Percentiles rank a stretch among this genome's conserved stretches.
phyloP scores from a whole-genome alignment of 2,888 invertebrate genomes.

The Apantesis nais region DNA sequence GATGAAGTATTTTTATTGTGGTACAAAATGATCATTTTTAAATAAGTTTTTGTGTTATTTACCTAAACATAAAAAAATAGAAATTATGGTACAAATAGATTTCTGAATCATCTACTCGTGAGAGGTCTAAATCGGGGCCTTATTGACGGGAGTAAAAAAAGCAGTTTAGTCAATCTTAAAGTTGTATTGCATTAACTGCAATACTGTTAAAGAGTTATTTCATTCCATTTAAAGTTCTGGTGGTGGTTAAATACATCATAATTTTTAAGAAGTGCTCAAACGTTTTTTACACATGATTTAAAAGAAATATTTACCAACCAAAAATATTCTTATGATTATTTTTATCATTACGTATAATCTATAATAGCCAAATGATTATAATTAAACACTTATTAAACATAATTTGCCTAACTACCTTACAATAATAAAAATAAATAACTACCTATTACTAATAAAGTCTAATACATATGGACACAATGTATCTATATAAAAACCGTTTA shows the following conservation, averaged over 20 bases:
- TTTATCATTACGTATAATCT: no score
- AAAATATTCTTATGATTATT: not conserved
- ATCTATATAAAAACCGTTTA: not conserved
- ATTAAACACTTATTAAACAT: no score
- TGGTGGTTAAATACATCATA: no score
- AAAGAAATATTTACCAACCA: not conserved
- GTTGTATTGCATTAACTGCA: not conserved
- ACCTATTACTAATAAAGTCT: not conserved
- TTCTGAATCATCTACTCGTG: no score
- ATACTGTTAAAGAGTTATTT: not conserved
- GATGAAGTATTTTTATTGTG: no score
- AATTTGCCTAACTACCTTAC: not conserved
- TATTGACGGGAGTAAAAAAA: not conserved
- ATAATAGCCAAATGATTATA: no score
- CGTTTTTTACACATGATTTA: not conserved
- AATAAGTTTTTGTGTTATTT: no score
- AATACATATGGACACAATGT: not conserved
- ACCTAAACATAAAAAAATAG: no score
- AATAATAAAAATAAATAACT: not conserved
- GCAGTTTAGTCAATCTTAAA: not conserved
- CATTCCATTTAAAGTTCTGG: not conserved
- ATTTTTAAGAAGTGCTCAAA: not conserved
- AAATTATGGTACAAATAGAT: no score
- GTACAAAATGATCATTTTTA: no score
- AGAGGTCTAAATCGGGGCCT: not conserved